Conservation (phyloP, 2,113 vertebrate genomes). For the Lates calcarifer region DNA sequence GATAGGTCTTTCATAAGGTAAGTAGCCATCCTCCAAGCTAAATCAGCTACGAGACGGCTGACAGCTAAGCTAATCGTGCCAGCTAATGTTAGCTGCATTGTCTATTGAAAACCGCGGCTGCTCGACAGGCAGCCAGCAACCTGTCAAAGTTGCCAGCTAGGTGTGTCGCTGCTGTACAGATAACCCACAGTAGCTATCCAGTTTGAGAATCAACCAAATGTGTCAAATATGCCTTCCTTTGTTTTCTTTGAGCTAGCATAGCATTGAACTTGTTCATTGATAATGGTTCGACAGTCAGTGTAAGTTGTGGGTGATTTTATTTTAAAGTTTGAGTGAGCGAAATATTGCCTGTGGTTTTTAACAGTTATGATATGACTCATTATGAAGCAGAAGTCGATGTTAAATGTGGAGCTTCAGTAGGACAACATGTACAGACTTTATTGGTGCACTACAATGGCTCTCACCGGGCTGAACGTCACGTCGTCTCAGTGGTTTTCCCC, state of each 20-base stretch:
- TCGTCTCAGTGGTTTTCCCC: not conserved
- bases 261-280: conserved; percentile 42
- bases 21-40: conserved; percentile 64
- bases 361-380: too few species aligned
- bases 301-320: not conserved
- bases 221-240: conserved; percentile 47
- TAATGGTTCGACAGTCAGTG: not conserved
- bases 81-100: conserved; percentile 72
- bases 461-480: conserved; percentile 12
- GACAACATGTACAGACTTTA: not conserved
- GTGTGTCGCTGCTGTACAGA: not conserved
- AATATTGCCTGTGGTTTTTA: not conserved
- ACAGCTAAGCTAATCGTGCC: conserved; percentile 38
- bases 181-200: rapidly evolving
- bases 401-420: not conserved
- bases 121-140: not conserved
- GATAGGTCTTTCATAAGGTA: conserved; percentile 83
- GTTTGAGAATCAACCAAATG: not conserved
- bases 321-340: not conserved
- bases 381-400: not conserved
- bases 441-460: conserved; percentile 15
- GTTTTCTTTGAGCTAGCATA: conserved; percentile 62
- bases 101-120: conserved; percentile 39
- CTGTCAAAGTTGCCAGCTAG: not conserved
- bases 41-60: conserved; percentile 7